Evolutionary conservation across 2,113 vertebrate species (phyloP).

Genomic region (Atractosteus spatula): DNA sequence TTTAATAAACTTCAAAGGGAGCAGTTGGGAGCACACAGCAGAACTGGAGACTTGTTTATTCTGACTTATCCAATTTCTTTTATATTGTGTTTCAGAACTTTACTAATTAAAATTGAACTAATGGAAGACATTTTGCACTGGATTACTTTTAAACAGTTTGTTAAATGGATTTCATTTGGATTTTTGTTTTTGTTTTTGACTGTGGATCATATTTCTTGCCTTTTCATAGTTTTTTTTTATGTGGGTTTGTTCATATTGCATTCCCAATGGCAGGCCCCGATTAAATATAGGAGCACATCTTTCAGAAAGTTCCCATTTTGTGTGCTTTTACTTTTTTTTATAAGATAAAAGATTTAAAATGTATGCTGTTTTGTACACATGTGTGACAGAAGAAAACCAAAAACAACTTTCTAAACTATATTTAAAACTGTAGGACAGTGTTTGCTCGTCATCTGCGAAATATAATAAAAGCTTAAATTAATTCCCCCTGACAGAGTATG

Average conservation of each 20-base stretch:
- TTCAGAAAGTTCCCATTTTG: conserved; percentile 14
- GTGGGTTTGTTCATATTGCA: conserved; percentile 32
- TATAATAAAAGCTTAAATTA: conserved; percentile 31
- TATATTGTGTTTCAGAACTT: conserved; percentile 18
- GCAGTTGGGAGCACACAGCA: conserved; percentile 21
- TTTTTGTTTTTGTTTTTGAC: conserved; percentile 25
- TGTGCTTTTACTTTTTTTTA: no score
- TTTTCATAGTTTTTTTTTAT: conserved; percentile 1
- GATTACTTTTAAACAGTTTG: conserved; percentile 16
- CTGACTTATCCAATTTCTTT: background rate
- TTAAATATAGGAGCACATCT: conserved; percentile 1
- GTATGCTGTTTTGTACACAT: conserved; percentile 20
- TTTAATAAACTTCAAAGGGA: conserved; percentile 28
- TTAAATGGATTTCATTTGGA: conserved; percentile 15
- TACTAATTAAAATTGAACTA: conserved; percentile 26
- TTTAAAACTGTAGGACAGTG: conserved; percentile 11
- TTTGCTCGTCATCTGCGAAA: conserved; percentile 24
- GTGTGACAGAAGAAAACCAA: conserved; percentile 27
- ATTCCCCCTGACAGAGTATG: conserved; percentile 31
- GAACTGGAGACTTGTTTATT: conserved; percentile 10
- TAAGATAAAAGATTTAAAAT: background rate
- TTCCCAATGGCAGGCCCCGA: conserved; percentile 34
- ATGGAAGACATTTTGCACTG: conserved; percentile 20
- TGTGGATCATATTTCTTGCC: conserved; percentile 36
- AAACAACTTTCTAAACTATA: conserved; percentile 12